Conservation (phyloP, 2,797 vertebrate genomes). For the Pantherophis vulpinus region DNA sequence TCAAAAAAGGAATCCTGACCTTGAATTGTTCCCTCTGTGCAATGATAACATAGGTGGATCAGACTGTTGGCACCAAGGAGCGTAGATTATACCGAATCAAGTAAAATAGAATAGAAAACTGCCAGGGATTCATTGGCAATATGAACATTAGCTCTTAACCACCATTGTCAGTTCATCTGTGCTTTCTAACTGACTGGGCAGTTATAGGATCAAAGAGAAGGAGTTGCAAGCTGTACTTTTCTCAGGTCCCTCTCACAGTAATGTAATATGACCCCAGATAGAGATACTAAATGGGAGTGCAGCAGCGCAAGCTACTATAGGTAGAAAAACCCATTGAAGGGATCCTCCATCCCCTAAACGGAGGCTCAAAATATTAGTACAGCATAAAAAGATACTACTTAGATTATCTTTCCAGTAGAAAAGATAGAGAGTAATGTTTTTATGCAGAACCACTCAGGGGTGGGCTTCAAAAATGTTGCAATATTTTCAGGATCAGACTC, state of each 20-base stretch:
- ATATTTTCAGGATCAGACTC: no score
- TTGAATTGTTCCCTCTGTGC: neutral
- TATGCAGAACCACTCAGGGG: neutral
- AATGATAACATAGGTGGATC: neutral
- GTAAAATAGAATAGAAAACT: neutral
- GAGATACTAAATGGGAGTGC: neutral
- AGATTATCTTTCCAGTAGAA: neutral
- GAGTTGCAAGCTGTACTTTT: neutral
- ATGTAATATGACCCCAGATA: neutral
- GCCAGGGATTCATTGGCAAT: neutral
- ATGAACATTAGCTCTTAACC: neutral
- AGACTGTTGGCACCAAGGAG: neutral
- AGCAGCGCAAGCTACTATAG: neutral
- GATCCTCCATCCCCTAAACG: neutral
- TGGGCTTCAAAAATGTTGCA: no score
- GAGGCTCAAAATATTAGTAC: neutral
- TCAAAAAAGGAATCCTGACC: neutral
- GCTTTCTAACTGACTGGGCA: neutral
- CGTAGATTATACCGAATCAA: neutral
- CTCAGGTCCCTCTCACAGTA: neutral
- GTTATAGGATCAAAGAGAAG: neutral
- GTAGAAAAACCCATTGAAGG: neutral
- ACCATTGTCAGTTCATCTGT: neutral
- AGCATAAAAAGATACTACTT: neutral
- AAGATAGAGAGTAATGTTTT: neutral